Conservation (phyloP, 92 coral and sea anemone genomes). For the Porites lobata region DNA sequence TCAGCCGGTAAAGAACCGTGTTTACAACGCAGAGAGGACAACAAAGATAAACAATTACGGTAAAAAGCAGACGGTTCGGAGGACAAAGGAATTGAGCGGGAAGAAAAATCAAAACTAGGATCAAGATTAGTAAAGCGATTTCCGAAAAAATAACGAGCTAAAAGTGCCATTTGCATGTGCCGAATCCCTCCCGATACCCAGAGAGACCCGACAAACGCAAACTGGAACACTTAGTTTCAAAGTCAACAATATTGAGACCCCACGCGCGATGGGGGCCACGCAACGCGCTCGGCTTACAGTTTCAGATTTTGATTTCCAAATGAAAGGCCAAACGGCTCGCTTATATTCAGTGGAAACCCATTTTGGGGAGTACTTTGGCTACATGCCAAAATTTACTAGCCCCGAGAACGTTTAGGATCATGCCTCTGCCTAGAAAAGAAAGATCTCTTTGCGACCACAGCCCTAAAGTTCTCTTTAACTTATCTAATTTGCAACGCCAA, state of each 20-base stretch:
- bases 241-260: neutral
- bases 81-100: neutral
- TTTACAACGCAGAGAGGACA: too few species aligned
- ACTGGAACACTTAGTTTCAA: neutral
- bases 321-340: neutral
- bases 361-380: constrained; percentile 14
- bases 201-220: neutral
- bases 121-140: too few species aligned
- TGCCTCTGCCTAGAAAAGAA: neutral
- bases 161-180: too few species aligned
- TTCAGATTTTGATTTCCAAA: neutral
- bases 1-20: neutral
- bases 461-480: too few species aligned
- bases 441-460: too few species aligned
- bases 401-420: constrained; percentile 2
- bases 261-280: neutral
- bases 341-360: neutral
- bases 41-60: neutral
- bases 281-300: neutral
- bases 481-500: too few species aligned
- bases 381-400: constrained; percentile 5
- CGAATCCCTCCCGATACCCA: neutral
- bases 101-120: neutral
- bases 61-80: neutral
- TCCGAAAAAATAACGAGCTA: too few species aligned